A percentile compares a stretch with the other conserved stretches of the same genome.
These are phyloP conservation scores for Umimayanthus chanpuru DNA, from an alignment of 92 coral and sea anemone genomes.

Conservation along the genomic window DNA sequence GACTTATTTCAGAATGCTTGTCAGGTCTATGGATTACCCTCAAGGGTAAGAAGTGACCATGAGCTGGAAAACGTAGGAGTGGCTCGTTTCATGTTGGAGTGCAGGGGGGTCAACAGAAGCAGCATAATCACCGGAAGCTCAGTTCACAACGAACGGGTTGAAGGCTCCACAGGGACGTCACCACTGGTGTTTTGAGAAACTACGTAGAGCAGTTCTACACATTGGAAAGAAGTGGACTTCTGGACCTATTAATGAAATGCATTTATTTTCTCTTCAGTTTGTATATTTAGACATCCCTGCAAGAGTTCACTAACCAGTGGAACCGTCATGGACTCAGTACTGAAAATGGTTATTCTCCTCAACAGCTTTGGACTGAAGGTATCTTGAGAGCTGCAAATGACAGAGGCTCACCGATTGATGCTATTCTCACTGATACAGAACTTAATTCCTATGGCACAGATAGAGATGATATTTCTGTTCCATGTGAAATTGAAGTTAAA, in stretches of 20 bases:
- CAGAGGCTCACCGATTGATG: constrained; percentile 51
- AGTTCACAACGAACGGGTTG: constrained; percentile 47
- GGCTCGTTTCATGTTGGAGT: constrained; percentile 46
- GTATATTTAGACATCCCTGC: constrained; percentile 41
- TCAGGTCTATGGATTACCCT: constrained; percentile 41
- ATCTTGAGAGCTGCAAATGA: constrained; percentile 45
- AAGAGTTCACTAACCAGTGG: constrained; percentile 51
- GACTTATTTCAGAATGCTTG: constrained; percentile 46
- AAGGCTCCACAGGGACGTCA: constrained; percentile 54
- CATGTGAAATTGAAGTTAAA: constrained; percentile 34
- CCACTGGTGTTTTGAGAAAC: constrained; percentile 42
- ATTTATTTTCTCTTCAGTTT: constrained; percentile 53
- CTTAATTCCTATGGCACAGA: constrained; percentile 44
- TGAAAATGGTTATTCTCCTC: constrained; percentile 41
- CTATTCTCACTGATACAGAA: constrained; percentile 57
- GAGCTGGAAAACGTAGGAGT: constrained; percentile 52
- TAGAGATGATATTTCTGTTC: constrained; percentile 5
- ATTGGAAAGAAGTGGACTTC: constrained; percentile 53
- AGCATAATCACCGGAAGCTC: constrained; percentile 48
- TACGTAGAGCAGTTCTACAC: constrained; percentile 31
- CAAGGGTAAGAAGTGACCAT: constrained; percentile 50
- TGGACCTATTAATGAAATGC: constrained; percentile 43
- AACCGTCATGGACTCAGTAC: constrained; percentile 50
- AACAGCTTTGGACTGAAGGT: constrained; percentile 47
- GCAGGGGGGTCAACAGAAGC: constrained; percentile 42